Evolutionary conservation across 92 coral and sea anemone genomes (phyloP).

Genomic region (Bergia sp.): DNA sequence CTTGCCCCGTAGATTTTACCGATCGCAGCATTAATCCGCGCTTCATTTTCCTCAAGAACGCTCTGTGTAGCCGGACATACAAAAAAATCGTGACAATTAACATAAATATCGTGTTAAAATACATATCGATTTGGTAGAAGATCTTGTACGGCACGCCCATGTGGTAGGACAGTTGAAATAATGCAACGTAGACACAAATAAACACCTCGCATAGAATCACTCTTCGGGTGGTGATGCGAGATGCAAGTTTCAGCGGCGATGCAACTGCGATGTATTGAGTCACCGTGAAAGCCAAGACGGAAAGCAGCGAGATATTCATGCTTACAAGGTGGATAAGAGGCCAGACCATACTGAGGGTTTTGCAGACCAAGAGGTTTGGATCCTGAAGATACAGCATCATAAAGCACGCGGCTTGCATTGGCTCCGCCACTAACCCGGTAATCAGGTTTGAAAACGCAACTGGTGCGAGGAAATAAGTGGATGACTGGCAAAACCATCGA

Average conservation of each 20-base stretch:
- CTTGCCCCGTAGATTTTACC: slow-evolving; percentile 9
- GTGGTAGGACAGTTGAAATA: slow-evolving; percentile 18
- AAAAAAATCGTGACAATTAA: slow-evolving; percentile 7
- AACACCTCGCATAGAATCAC: slow-evolving; percentile 16
- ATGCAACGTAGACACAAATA: slow-evolving; percentile 17
- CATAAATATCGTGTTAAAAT: slow-evolving; percentile 25
- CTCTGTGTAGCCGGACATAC: slow-evolving; percentile 6
- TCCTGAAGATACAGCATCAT: slow-evolving; percentile 27
- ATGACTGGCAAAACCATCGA: slow-evolving; percentile 31
- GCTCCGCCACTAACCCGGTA: slow-evolving; percentile 25
- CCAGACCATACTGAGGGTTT: background rate
- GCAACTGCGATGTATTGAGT: slow-evolving; percentile 33
- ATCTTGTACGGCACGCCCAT: slow-evolving; percentile 23
- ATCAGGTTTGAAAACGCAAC: slow-evolving; percentile 33
- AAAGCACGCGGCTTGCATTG: slow-evolving; percentile 32
- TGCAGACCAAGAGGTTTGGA: slow-evolving; percentile 20
- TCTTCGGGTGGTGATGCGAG: slow-evolving; percentile 19
- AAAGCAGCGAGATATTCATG: slow-evolving; percentile 25
- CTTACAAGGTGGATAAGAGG: slow-evolving; percentile 5
- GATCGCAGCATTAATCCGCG: slow-evolving; percentile 16
- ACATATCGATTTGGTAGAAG: slow-evolving; percentile 35
- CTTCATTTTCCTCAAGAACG: slow-evolving; percentile 9
- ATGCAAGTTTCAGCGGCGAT: slow-evolving; percentile 29
- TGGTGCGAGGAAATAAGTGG: slow-evolving; percentile 33
- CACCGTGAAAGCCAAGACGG: slow-evolving; percentile 32